Evolutionary conservation across 2,888 invertebrate species (phyloP).

Genomic region (Dryobota labecula): DNA sequence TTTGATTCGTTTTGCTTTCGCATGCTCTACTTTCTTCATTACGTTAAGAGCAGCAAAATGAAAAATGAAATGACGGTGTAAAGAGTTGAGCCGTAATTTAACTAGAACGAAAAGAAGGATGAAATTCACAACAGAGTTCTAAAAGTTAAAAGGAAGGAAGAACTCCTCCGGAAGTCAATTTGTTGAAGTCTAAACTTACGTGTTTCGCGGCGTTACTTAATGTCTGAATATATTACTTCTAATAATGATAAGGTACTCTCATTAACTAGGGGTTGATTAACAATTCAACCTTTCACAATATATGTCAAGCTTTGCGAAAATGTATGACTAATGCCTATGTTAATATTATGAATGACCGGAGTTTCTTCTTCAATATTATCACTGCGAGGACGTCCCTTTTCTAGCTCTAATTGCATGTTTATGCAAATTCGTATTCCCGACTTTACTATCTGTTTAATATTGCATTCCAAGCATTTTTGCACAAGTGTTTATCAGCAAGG

Average conservation of each 20-base stretch:
- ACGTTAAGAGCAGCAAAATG: slow-evolving; percentile 8
- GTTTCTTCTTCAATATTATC: slow-evolving; percentile 76
- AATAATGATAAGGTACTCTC: slow-evolving; percentile 30
- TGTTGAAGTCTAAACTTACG: slow-evolving; percentile 52
- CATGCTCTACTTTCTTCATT: slow-evolving; percentile 16
- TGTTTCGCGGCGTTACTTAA: slow-evolving; percentile 39
- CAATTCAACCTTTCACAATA: slow-evolving; percentile 52
- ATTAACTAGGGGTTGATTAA: slow-evolving; percentile 50
- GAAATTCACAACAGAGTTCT: slow-evolving; percentile 50
- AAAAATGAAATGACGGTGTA: slow-evolving; percentile 1
- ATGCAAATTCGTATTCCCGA: slow-evolving; percentile 75
- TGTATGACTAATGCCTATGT: slow-evolving; percentile 62
- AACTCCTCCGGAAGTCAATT: slow-evolving; percentile 58
- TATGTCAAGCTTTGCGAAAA: slow-evolving; percentile 48
- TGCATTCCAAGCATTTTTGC: slow-evolving; percentile 69
- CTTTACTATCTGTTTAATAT: slow-evolving; percentile 70
- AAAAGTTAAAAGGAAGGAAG: slow-evolving; percentile 52
- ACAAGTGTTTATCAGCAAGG: slow-evolving; percentile 28
- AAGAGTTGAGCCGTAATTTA: slow-evolving; percentile 37
- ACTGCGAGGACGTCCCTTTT: slow-evolving; percentile 70
- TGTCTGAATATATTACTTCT: slow-evolving; percentile 39
- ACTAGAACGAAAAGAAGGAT: slow-evolving; percentile 37
- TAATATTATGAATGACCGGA: slow-evolving; percentile 64
- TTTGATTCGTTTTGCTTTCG: slow-evolving; percentile 38
- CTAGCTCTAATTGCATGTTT: slow-evolving; percentile 81